Base-by-base conservation (phyloP, 2,113 vertebrate genomes). In the Oxyura jamaicensis region DNA sequence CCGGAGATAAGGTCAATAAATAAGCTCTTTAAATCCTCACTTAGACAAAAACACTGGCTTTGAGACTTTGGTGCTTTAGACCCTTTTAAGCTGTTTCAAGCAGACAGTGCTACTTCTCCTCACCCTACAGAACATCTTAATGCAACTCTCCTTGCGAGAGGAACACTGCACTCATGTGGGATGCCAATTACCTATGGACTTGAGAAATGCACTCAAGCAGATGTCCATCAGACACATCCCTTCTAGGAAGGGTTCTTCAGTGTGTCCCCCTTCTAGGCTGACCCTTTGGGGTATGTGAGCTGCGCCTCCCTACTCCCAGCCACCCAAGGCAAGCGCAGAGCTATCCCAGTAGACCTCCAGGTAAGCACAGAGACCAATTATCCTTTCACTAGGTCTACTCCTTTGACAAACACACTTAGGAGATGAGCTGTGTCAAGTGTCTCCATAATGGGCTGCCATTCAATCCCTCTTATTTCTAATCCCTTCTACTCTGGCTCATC, bases 401-500 rank as follows among this genome's bases (percentile, higher is more conserved):
- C 44, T 62, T 44, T 85, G 87, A 72, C 89, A 87, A 59, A 62
- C 3, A 25, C n/a, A 91, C 75, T 81, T 83, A 58, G 50, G 77
- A 92, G 72, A 88, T 67, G 85, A 95, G 83, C 83, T 93, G 89
- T 88, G 91, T 85, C 91, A 82, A 93, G n/a, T 83, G 69, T 89
- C 88, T 72, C 81, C 36, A 7, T 59, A 92, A 94, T 28, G 31
- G 46, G 46, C 50, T 91, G 86, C 82, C 83, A 96, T 5, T 58
- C 60, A 96, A 96, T 83, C 82, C 92, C 78, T 83, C 63, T 75
- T 55, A 18, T 41, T 59, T 63, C 58, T 76, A 41, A 93, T 81
- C 68, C 68, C 48, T 77, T 69, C 72, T 21, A 4, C 42, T 68
- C 82, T 56, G 36, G 52, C 83, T 86, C 72, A 83, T 50, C 83